phyloP scores from a whole-genome alignment of 2,888 invertebrate genomes.

The Cactoblastis cactorum region DNA sequence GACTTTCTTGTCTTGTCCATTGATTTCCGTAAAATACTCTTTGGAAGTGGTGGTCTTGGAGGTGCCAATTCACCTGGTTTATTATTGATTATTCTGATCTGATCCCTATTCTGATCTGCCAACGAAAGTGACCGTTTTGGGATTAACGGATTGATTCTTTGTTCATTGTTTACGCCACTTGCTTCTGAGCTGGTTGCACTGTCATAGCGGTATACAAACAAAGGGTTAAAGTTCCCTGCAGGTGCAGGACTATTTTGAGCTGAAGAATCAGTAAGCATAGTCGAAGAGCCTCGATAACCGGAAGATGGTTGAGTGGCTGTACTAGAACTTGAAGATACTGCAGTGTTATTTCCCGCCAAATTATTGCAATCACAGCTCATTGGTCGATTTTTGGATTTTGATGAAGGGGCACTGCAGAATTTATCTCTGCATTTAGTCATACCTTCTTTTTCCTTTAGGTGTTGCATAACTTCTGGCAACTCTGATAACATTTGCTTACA shows the following conservation, averaged over 20 bases:
- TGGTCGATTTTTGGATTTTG: constrained; percentile 79
- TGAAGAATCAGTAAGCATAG: constrained; percentile 87
- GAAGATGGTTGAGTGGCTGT: constrained; percentile 90
- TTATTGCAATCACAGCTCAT: constrained; percentile 81
- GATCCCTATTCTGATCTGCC: constrained; percentile 74
- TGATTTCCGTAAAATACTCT: constrained; percentile 84
- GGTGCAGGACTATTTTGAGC: constrained; percentile 84
- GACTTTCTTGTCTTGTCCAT: constrained; percentile 76
- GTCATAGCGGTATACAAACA: constrained; percentile 91
- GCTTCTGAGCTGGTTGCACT: constrained; percentile 86
- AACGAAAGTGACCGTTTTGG: constrained; percentile 85
- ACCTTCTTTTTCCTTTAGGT: constrained; percentile 78
- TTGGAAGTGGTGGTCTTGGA: constrained; percentile 85
- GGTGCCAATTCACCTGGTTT: constrained; percentile 79
- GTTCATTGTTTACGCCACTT: constrained; percentile 81
- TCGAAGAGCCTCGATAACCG: constrained; percentile 92
- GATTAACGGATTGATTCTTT: constrained; percentile 73
- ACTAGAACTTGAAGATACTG: constrained; percentile 83
- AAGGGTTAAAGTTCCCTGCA: constrained; percentile 81
- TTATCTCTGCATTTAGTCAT: constrained; percentile 52
- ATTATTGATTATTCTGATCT: too few species aligned
- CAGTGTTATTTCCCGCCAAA: constrained; percentile 74
- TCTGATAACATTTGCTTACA: constrained; percentile 88
- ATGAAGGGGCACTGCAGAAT: constrained; percentile 64
- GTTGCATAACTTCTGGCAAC: constrained; percentile 86